Conservation (phyloP, 2,797 vertebrate species). For the Phalanger gymnotis region DNA sequence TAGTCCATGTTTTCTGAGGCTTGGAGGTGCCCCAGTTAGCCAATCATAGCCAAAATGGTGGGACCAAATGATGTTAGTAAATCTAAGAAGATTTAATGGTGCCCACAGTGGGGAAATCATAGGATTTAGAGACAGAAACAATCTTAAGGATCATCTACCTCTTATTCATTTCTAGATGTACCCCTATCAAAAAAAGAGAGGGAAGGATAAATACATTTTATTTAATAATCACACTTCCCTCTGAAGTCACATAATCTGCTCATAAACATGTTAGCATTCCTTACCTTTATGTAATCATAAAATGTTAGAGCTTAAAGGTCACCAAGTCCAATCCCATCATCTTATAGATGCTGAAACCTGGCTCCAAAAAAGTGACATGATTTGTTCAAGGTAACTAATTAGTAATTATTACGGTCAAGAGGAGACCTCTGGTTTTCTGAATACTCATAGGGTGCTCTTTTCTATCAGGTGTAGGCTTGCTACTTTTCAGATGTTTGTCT, state of each 20-base stretch:
- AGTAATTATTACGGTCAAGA: neutral
- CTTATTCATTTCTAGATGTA: neutral
- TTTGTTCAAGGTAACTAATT: neutral
- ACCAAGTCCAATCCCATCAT: neutral
- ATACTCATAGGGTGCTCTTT: neutral
- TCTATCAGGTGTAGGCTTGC: neutral
- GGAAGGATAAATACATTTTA: neutral
- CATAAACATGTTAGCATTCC: neutral
- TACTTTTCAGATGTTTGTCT: constrained; percentile 24
- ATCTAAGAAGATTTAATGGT: neutral
- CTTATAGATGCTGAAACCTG: neutral
- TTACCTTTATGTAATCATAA: neutral
- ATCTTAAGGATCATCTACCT: neutral
- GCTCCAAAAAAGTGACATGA: neutral
- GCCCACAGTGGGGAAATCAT: neutral
- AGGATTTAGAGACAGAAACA: neutral
- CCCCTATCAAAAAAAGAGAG: neutral
- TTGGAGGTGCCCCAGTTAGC: neutral
- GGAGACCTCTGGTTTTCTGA: neutral
- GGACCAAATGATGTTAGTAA: neutral
- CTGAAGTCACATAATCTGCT: neutral
- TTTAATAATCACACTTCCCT: neutral
- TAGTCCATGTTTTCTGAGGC: neutral
- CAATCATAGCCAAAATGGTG: neutral
- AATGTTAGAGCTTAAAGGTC: neutral